Conservation (phyloP, 2,888 invertebrate species). For the Capitulum mitella region DNA sequence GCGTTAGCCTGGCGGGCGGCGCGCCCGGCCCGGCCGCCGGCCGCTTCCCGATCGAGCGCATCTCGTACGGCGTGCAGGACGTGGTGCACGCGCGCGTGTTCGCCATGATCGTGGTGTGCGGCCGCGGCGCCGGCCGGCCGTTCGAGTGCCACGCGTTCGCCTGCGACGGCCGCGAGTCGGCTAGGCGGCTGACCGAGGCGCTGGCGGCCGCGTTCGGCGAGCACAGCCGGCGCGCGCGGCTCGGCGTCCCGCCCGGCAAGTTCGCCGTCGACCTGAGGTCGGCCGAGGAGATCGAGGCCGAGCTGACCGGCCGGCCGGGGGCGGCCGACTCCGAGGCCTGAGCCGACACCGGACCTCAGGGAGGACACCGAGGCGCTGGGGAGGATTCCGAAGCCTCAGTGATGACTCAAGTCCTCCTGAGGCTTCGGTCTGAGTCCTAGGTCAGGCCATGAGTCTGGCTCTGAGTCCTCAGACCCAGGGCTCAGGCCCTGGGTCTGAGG, state of each 20-base stretch:
- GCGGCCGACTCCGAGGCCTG: background rate
- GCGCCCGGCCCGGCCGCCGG: background rate
- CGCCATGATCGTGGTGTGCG: slow-evolving; percentile 74
- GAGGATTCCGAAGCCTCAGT: too few species aligned
- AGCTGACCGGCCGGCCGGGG: background rate
- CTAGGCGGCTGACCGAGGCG: background rate
- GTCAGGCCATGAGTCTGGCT: too few species aligned
- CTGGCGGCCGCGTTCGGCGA: background rate
- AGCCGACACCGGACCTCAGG: too few species aligned
- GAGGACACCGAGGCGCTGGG: too few species aligned
- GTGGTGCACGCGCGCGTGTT: slow-evolving; percentile 81
- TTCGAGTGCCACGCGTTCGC: background rate
- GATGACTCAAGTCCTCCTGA: too few species aligned
- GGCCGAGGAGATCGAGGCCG: background rate
- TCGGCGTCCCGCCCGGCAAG: background rate
- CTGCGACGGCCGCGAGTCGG: background rate
- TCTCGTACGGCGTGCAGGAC: slow-evolving; percentile 53
- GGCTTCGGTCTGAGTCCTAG: too few species aligned
- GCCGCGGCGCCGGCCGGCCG: slow-evolving; percentile 38
- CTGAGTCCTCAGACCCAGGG: too few species aligned
- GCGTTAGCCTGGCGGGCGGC: background rate
- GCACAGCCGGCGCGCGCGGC: background rate
- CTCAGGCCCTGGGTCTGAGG: too few species aligned
- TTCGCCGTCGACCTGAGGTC: background rate
- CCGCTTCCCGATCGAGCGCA: background rate